Conservation (phyloP, 1,140 invertebrate species). For the Ips nitidus region DNA sequence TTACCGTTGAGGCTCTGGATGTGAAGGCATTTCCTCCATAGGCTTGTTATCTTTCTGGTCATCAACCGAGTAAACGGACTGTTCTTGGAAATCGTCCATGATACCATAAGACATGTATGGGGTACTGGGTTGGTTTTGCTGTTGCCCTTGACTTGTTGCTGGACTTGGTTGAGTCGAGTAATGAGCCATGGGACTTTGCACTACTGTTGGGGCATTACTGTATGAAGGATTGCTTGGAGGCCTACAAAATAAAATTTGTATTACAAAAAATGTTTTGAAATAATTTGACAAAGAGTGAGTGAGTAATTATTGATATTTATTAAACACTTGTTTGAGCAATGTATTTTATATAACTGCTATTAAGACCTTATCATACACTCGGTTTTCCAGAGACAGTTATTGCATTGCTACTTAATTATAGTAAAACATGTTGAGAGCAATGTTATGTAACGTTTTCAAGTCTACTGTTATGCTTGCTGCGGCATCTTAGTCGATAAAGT, state of each 20-base stretch:
- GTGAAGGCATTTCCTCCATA: constrained; percentile 44
- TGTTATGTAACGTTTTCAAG: no score
- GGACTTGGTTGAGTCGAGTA: constrained; percentile 56
- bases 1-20: constrained; percentile 39
- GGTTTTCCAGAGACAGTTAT: no score
- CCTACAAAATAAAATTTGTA: constrained; percentile 37
- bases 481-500: no score
- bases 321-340: no score
- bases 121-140: constrained; percentile 5
- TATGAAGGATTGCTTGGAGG: constrained; percentile 55
- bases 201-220: constrained; percentile 56
- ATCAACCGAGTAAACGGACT: constrained; percentile 46
- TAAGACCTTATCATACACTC: no score
- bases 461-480: no score
- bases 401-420: no score
- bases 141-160: constrained; percentile 12
- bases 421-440: no score
- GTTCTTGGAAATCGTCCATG: constrained; percentile 53
- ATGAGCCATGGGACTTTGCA: constrained; percentile 52
- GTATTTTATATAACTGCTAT: no score
- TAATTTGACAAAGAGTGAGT: not conserved
- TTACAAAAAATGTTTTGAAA: not conserved
- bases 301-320: no score
- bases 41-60: constrained; percentile 51
- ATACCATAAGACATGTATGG: constrained; percentile 61